Conservation (phyloP, 1,140 invertebrate species). For the Meloidogyne chitwoodi region DNA sequence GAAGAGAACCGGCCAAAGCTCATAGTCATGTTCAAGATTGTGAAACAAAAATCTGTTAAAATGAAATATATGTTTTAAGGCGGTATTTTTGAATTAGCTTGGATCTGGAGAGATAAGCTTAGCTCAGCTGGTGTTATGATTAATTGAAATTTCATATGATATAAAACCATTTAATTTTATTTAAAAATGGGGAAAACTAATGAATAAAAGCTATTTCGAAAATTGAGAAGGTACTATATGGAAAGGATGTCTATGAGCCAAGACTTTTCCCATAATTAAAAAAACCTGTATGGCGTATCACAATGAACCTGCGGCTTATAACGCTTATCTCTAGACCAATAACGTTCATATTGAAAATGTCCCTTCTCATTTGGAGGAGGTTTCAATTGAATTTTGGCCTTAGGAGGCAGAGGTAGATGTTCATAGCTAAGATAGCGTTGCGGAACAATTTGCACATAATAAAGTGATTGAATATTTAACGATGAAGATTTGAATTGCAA, state of each 20-base stretch:
- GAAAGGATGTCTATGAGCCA: too few species aligned
- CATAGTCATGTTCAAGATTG: constrained; percentile 13
- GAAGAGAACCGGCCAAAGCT: constrained; percentile 15
- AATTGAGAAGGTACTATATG: too few species aligned
- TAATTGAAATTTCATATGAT: neutral
- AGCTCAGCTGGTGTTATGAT: too few species aligned
- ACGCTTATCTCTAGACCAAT: neutral
- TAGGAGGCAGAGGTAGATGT: neutral
- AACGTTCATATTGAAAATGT: constrained; percentile 16
- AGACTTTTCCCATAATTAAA: neutral
- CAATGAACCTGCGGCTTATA: constrained; percentile 21
- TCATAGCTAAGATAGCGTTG: neutral
- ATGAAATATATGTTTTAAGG: neutral
- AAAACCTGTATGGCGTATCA: neutral
- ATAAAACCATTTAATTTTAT: too few species aligned
- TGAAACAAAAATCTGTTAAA: constrained; percentile 7
- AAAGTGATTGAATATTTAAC: neutral
- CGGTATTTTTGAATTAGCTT: neutral
- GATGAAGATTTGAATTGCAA: neutral
- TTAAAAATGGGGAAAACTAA: too few species aligned
- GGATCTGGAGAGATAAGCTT: neutral
- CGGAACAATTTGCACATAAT: neutral
- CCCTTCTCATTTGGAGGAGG: constrained; percentile 4
- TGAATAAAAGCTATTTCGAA: too few species aligned
- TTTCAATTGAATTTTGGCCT: constrained; percentile 14